Base-by-base conservation (phyloP, 2,113 vertebrate species). In the Trinectes maculatus region DNA sequence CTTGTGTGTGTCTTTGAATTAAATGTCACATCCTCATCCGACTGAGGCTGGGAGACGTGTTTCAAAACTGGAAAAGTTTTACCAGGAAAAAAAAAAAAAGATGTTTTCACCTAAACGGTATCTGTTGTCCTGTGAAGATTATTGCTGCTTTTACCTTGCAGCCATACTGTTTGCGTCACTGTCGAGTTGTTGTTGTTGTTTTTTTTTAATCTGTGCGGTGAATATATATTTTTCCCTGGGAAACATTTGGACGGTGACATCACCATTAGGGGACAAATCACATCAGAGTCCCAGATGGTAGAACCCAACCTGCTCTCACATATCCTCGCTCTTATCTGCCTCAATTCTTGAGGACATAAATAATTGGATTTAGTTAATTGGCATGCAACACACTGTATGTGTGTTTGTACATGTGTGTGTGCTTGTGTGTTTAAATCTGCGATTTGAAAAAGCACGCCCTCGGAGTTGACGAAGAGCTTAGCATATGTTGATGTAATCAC, bases 401-500 rank as follows among this genome's bases (percentile, higher is more conserved):
- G 36, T 39, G 46, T 39, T 36, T 25, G 15, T 61, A 9, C 7
- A 7, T 28, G 57, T 53, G 29, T 63, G 37, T 37, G 25, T 47
- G 34, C 47, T 18, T 40, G 40, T 40, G 22, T 37, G 28, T 39
- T 29, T 36, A 24, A 51, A 19, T 42, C 2, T 3, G 15, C 42
- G 49, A 11, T 5, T 40, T 26, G 54, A 68, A 70, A 48, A 40
- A 73, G 75, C 42, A 44, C 31, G 26, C 56, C 66, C 61, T 63
- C 3, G 19, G 71, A 68, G 29, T 25, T 64, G 67, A 74, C 40
- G 47, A 71, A 54, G 57, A 69, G 84, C 79, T 89, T 87, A 66
- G 68, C 79, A 85, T 83, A 85, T 73, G 39, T 77, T 80, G 49
- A 58, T 72, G 62, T 83, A 46, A 86, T 86, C 80, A 85, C 77